A percentile compares a stretch with the other conserved stretches of the same genome.
Evolutionary conservation across 2,888 invertebrate genomes (phyloP).

Genomic region (Nebria brevicollis): DNA sequence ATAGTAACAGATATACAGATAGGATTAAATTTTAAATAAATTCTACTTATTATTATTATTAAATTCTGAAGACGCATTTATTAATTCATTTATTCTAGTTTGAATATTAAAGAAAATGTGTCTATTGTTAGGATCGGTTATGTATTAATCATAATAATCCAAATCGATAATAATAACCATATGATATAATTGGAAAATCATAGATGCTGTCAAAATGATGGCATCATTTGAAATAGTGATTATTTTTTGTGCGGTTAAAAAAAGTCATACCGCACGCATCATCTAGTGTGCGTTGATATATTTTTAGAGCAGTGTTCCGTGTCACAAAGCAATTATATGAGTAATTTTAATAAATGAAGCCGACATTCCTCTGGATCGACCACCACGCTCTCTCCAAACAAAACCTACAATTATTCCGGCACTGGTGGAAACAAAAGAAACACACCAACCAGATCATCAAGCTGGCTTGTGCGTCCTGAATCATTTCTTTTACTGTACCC

Average conservation of each 20-base stretch:
- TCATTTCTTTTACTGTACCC: conserved; percentile 3
- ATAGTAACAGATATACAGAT: too few relatives aligned
- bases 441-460: conserved; percentile 21
- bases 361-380: conserved; percentile 43
- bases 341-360: conserved; percentile 48
- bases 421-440: conserved; percentile 41
- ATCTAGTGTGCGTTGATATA: conserved; percentile 20
- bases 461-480: background rate
- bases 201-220: background rate
- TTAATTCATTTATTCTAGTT: too few relatives aligned
- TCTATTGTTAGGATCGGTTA: too few relatives aligned
- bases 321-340: conserved; percentile 46
- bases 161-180: background rate
- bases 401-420: conserved; percentile 44
- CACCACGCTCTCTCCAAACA: conserved; percentile 26
- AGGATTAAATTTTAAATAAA: too few relatives aligned
- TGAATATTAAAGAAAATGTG: too few relatives aligned
- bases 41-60: too few relatives aligned
- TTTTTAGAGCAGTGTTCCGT: conserved; percentile 45
- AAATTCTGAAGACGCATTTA: too few relatives aligned
- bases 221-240: background rate
- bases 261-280: background rate
- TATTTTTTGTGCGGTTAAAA: background rate
- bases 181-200: background rate
- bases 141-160: background rate